Evolutionary conservation across 2,113 vertebrate genomes (phyloP).

Genomic region (Enhydra lutris): DNA sequence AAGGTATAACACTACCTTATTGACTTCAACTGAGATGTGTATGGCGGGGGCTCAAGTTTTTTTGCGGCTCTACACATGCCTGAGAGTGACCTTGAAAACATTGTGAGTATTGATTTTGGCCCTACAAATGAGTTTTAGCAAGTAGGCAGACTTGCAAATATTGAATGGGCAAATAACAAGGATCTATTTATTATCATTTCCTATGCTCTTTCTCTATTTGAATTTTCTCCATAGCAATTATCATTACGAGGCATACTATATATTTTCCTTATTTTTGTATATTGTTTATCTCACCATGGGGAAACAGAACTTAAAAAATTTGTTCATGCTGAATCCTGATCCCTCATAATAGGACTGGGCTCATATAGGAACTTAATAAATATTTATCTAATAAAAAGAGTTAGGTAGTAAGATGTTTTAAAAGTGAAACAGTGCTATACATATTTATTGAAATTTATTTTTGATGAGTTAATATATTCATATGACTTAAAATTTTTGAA

Average conservation of each 20-base stretch:
- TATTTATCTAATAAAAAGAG: not conserved
- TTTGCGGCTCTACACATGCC: not conserved
- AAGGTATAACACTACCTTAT: not conserved
- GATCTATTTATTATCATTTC: not conserved
- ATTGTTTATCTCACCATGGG: not conserved
- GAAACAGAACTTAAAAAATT: not conserved
- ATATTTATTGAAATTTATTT: not conserved
- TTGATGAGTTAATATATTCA: not conserved
- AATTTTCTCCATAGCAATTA: not conserved
- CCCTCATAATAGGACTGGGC: not conserved
- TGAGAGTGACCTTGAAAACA: not conserved
- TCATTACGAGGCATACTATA: rapidly evolving
- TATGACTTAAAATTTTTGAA: not conserved
- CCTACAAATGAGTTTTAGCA: not conserved
- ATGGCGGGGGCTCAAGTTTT: not conserved
- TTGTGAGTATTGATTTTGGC: not conserved
- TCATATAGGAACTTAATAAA: not conserved
- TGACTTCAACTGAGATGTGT: not conserved
- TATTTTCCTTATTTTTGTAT: not conserved
- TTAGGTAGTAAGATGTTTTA: not conserved
- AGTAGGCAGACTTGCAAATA: not conserved
- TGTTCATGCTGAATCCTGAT: not conserved
- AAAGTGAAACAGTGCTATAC: not conserved
- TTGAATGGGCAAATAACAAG: not conserved
- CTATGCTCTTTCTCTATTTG: not conserved